Percentiles rank a stretch among this genome's conserved stretches.
These are phyloP conservation scores for Pristionchus exspectatus DNA, from an alignment of 2,888 invertebrate genomes.

Conservation along the genomic window DNA sequence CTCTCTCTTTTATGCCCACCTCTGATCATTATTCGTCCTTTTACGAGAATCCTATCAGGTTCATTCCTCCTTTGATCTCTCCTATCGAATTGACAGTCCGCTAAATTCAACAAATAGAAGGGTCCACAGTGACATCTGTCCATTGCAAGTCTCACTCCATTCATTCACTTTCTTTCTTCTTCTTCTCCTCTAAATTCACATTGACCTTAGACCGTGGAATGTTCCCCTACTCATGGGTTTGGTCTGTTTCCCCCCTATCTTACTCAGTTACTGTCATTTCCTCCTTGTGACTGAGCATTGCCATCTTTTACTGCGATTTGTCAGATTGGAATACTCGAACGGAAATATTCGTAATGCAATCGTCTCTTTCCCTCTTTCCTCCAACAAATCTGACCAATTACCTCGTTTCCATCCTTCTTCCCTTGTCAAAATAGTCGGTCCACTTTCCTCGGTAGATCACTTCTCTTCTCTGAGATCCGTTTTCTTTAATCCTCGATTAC, in stretches of 20 bases:
- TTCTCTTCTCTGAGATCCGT: background rate
- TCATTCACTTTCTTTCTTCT: background rate
- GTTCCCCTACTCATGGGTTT: background rate
- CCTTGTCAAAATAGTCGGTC: background rate
- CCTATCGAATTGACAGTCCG: background rate
- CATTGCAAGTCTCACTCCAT: constrained; percentile 12
- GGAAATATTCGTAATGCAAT: background rate
- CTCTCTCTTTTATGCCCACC: constrained; percentile 26
- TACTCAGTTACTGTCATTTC: background rate
- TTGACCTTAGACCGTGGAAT: constrained; percentile 37
- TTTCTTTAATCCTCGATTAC: constrained; percentile 24
- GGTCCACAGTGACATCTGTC: background rate
- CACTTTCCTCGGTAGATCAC: background rate
- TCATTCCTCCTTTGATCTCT: constrained; percentile 24
- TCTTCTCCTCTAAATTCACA: constrained; percentile 18
- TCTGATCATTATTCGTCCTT: constrained; percentile 9
- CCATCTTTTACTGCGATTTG: background rate
- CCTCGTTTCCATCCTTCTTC: constrained; percentile 9
- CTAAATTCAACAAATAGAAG: background rate
- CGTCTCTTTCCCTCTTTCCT: background rate
- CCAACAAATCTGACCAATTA: background rate
- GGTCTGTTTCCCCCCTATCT: background rate
- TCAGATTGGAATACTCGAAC: background rate
- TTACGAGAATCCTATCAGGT: constrained; percentile 19
- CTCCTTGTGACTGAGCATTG: background rate